These are phyloP conservation scores for Hippocampus abdominalis DNA, from an alignment of 2,113 vertebrate species.

Conservation along the genomic window DNA sequence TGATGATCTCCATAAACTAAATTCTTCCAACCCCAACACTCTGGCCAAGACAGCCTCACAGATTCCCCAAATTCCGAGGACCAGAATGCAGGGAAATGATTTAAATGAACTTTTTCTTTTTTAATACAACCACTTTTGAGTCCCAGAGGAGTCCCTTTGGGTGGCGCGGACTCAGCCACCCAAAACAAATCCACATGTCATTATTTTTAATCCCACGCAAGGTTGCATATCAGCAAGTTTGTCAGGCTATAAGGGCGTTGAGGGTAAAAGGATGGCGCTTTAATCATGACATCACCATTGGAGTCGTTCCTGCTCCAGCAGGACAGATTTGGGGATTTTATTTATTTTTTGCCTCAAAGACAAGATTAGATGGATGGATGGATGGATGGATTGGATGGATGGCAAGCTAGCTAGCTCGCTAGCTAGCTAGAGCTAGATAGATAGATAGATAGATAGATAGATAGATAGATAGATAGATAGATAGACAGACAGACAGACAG, in stretches of 20 bases:
- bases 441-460: too few species aligned
- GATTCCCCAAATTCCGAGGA: slow-evolving; percentile 11
- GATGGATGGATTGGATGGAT: too few species aligned
- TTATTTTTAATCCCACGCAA: slow-evolving; percentile 23
- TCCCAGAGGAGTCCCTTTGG: slow-evolving; percentile 14
- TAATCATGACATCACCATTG: slow-evolving; percentile 65
- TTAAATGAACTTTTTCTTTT: slow-evolving; percentile 17
- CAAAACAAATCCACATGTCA: slow-evolving; percentile 15
- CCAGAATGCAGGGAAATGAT: slow-evolving; percentile 10
- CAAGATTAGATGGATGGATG: too few species aligned
- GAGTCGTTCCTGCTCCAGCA: slow-evolving; percentile 17
- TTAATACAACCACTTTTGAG: background rate
- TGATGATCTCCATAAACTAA: background rate
- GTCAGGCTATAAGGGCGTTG: slow-evolving; percentile 17
- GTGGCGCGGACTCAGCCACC: slow-evolving; percentile 14
- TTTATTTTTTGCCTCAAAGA: too few species aligned
- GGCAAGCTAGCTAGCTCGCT: too few species aligned
- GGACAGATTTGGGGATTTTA: too few species aligned
- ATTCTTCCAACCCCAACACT: background rate
- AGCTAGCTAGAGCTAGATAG: too few species aligned
- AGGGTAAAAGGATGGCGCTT: background rate
- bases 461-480: too few species aligned
- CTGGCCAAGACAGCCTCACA: background rate
- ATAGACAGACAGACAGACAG: too few species aligned
- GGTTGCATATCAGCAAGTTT: slow-evolving; percentile 27